These are phyloP conservation scores for Halcyon malimbica DNA, from an alignment of 2,113 vertebrate species.

Conservation along the genomic window DNA sequence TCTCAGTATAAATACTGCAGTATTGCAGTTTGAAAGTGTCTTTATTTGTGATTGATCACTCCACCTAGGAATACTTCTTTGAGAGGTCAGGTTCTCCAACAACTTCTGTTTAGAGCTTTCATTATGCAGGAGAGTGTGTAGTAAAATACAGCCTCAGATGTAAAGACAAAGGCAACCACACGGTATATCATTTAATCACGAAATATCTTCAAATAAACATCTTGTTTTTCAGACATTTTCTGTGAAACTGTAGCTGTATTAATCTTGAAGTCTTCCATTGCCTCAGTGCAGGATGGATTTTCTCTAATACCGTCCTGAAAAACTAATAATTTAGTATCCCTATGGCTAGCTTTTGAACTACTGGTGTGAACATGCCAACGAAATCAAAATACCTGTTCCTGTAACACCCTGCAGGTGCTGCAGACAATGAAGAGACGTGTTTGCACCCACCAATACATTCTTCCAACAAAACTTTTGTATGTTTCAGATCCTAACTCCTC, in stretches of 20 bases:
- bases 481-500: background rate
- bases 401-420: background rate
- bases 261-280: background rate
- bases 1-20: background rate
- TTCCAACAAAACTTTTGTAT: background rate
- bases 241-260: background rate
- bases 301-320: background rate
- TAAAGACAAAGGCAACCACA: background rate
- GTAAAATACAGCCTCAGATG: background rate
- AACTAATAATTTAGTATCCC: background rate
- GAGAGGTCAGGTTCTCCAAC: background rate
- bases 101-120: background rate
- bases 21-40: background rate
- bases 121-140: background rate
- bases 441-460: background rate
- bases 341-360: background rate
- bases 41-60: background rate
- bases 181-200: background rate
- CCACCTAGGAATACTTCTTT: background rate
- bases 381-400: background rate
- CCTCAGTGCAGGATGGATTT: background rate
- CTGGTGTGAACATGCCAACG: background rate
- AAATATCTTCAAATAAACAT: background rate
- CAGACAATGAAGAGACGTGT: background rate
- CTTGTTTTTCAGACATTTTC: background rate